Percentiles rank a stretch among this genome's conserved stretches.
These are phyloP conservation scores for Morpho helenor DNA, from an alignment of 2,888 invertebrate genomes.

Conservation along the genomic window DNA sequence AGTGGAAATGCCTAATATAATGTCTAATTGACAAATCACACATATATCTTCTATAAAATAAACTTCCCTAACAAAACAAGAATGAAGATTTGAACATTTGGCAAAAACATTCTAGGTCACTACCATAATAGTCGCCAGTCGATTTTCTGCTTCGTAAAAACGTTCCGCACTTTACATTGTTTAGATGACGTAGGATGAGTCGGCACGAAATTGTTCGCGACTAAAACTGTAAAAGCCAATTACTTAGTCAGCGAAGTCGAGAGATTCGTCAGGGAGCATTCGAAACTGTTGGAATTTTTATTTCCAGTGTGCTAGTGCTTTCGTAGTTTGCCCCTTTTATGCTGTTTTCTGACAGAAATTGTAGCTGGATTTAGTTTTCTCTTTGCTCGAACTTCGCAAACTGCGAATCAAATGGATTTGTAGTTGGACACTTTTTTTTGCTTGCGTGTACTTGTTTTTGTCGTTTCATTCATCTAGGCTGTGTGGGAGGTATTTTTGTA, in stretches of 20 bases:
- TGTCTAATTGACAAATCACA: too few relatives aligned
- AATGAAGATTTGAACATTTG: too few relatives aligned
- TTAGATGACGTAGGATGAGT: slow-evolving; percentile 5
- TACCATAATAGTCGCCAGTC: neutral
- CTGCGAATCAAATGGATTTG: neutral
- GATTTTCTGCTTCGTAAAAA: neutral
- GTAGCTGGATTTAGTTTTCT: slow-evolving; percentile 4
- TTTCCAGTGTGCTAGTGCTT: neutral
- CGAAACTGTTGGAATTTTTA: slow-evolving; percentile 6
- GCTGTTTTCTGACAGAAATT: slow-evolving; percentile 5
- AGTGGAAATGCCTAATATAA: too few relatives aligned
- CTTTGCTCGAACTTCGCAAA: slow-evolving; percentile 2
- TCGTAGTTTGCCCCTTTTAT: slow-evolving; percentile 9
- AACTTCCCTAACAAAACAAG: too few relatives aligned
- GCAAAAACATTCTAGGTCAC: neutral
- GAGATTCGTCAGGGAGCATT: slow-evolving; percentile 6
- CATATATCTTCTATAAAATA: too few relatives aligned
- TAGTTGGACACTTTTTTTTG: neutral
- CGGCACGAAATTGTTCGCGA: slow-evolving; percentile 6
- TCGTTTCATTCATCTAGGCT: neutral
- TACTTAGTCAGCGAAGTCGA: slow-evolving; percentile 1
- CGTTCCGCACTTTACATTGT: neutral
- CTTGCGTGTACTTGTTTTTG: neutral
- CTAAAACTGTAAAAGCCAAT: slow-evolving; percentile 12
- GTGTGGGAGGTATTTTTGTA: neutral